A percentile compares a stretch with the other conserved stretches of the same genome.
phyloP scores from a whole-genome alignment of 2,113 vertebrate genomes.

The Calonectris borealis region DNA sequence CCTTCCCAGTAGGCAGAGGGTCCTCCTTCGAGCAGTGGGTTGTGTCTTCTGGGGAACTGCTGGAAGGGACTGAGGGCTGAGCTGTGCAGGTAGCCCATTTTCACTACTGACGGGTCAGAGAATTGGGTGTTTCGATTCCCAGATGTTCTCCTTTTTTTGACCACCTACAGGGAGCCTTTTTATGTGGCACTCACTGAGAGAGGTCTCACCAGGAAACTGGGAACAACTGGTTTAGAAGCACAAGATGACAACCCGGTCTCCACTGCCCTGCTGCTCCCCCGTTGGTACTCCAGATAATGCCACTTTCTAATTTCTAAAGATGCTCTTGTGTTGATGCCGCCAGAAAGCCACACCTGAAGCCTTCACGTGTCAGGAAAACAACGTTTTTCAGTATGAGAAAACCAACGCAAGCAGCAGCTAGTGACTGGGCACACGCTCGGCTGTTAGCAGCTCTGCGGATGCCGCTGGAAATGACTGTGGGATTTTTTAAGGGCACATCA shows the following conservation, averaged over 20 bases:
- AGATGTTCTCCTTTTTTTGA: not conserved
- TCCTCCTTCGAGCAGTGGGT: not conserved
- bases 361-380: not conserved
- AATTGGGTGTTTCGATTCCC: not conserved
- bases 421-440: not conserved
- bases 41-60: not conserved
- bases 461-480: conserved; percentile 40
- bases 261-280: not conserved
- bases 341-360: not conserved
- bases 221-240: not conserved
- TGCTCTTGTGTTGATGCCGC: not conserved
- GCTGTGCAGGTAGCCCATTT: not conserved
- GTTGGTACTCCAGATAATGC: not conserved
- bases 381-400: not conserved
- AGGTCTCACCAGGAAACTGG: not conserved
- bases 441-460: conserved; percentile 8
- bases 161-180: not conserved
- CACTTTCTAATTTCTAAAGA: not conserved
- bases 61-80: not conserved
- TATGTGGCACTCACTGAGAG: not conserved
- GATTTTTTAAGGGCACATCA: conserved; percentile 56
- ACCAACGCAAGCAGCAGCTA: not conserved
- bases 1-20: not conserved
- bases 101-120: not conserved
- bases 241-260: not conserved